A percentile compares a stretch with the other conserved stretches of the same genome.
These are phyloP conservation scores for Drosophila pseudoananassae DNA, from an alignment of 1,140 invertebrate species.

Conservation along the genomic window DNA sequence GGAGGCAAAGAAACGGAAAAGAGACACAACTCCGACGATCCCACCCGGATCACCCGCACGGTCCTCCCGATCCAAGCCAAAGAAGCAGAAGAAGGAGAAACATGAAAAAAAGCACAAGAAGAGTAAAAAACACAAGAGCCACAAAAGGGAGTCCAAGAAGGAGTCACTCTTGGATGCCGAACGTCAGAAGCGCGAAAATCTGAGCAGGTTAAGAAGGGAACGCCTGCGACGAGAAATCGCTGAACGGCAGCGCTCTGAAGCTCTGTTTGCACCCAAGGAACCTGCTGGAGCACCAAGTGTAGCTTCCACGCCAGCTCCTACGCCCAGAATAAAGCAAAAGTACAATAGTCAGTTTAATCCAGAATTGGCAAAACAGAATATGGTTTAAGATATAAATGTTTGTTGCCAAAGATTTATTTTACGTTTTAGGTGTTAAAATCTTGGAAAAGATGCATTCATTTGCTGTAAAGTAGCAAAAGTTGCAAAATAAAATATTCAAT, in stretches of 20 bases:
- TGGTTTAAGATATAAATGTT: slow-evolving; percentile 5
- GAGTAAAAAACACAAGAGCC: slow-evolving; percentile 76
- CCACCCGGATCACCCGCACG: not conserved
- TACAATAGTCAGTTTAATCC: slow-evolving; percentile 74
- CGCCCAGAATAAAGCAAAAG: slow-evolving; percentile 62
- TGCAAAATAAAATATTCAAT: not conserved
- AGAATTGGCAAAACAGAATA: slow-evolving; percentile 47
- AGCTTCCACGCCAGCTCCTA: slow-evolving; percentile 41
- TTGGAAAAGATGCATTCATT: slow-evolving; percentile 10
- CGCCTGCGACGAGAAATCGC: slow-evolving; percentile 91
- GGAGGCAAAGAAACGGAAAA: slow-evolving; percentile 6
- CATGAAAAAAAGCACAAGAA: slow-evolving; percentile 58
- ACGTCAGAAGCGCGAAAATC: slow-evolving; percentile 83
- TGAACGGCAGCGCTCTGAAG: slow-evolving; percentile 90
- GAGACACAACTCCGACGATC: slow-evolving; percentile 19
- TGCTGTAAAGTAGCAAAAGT: slow-evolving; percentile 8
- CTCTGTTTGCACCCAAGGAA: slow-evolving; percentile 86
- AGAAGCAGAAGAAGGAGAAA: slow-evolving; percentile 53
- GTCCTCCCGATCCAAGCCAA: not conserved
- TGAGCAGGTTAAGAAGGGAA: slow-evolving; percentile 91
- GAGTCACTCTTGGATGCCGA: not conserved
- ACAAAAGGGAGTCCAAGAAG: slow-evolving; percentile 50
- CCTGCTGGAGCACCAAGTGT: not conserved
- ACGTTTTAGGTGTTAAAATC: not conserved
- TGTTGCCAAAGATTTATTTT: not conserved